Evolutionary conservation across 2,113 vertebrate species (phyloP).

Genomic region (Vanacampus margaritifer): DNA sequence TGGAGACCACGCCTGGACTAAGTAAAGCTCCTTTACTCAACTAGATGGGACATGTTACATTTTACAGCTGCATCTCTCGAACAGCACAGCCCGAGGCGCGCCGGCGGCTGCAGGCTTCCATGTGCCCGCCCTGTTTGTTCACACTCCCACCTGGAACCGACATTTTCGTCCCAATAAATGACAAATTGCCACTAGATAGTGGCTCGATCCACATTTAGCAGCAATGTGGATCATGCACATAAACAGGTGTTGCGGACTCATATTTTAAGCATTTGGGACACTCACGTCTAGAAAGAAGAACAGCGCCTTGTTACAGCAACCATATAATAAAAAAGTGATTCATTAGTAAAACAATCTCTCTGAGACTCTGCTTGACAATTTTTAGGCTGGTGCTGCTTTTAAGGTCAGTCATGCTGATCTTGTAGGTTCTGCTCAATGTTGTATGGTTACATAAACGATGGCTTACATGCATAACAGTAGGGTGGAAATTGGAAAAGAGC

Average conservation of each 20-base stretch:
- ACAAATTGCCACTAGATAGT: neutral
- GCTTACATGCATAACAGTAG: neutral
- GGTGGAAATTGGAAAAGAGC: neutral
- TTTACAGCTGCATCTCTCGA: slow-evolving; percentile 49
- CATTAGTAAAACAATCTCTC: neutral
- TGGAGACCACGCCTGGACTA: slow-evolving; percentile 27
- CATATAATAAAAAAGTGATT: neutral
- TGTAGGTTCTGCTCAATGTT: neutral
- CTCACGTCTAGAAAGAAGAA: neutral
- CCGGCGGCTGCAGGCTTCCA: slow-evolving; percentile 10
- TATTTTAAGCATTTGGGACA: neutral
- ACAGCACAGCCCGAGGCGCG: slow-evolving; percentile 13
- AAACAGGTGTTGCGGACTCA: neutral
- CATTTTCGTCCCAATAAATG: neutral
- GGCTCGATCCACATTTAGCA: slow-evolving; percentile 13
- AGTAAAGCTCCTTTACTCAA: slow-evolving; percentile 40
- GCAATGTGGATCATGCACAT: slow-evolving; percentile 7
- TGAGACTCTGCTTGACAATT: neutral
- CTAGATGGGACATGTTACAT: slow-evolving; percentile 53
- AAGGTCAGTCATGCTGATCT: neutral
- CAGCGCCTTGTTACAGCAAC: neutral
- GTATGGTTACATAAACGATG: neutral
- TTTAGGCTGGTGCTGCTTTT: no score
- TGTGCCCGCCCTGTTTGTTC: slow-evolving; percentile 15
- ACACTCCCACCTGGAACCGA: slow-evolving; percentile 1